A percentile compares a stretch with the other conserved stretches of the same genome.
These are phyloP conservation scores for Lampropteryx suffumata DNA, from an alignment of 2,888 invertebrate species.

Conservation along the genomic window DNA sequence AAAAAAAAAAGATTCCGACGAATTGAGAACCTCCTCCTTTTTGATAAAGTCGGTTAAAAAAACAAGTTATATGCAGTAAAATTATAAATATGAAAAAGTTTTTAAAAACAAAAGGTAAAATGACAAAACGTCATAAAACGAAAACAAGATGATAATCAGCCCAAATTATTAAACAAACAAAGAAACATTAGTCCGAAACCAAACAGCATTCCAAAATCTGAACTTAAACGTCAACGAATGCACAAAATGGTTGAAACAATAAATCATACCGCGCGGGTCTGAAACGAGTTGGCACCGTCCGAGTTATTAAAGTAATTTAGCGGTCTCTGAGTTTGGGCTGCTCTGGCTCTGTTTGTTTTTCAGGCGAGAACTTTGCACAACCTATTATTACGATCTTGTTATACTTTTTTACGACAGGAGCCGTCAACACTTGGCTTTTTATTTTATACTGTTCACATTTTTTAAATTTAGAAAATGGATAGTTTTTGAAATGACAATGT, in stretches of 20 bases:
- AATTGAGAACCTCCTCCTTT: too few species aligned
- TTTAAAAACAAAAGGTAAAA: neutral
- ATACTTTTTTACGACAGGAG: slow-evolving; percentile 68
- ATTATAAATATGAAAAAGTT: neutral
- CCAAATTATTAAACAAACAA: slow-evolving; percentile 7
- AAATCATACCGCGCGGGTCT: slow-evolving; percentile 49
- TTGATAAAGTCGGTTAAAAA: too few species aligned
- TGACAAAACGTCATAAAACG: neutral
- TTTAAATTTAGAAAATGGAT: too few species aligned
- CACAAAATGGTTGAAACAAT: slow-evolving; percentile 39
- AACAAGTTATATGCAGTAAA: too few species aligned
- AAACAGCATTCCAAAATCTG: slow-evolving; percentile 16
- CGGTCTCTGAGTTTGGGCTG: slow-evolving; percentile 59
- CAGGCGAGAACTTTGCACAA: slow-evolving; percentile 79
- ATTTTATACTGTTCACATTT: slow-evolving; percentile 16
- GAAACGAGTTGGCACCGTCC: slow-evolving; percentile 40
- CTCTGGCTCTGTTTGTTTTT: slow-evolving; percentile 80
- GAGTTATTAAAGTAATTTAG: slow-evolving; percentile 74
- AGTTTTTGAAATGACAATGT: too few species aligned
- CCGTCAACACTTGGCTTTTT: slow-evolving; percentile 53
- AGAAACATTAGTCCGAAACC: slow-evolving; percentile 5
- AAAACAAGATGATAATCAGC: neutral
- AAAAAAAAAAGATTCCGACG: too few species aligned
- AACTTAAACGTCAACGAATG: slow-evolving; percentile 26
- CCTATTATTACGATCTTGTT: slow-evolving; percentile 78